Percentiles rank a stretch among this genome's conserved stretches.
Evolutionary conservation across 2,888 invertebrate species (phyloP).

Genomic region (Plagodis dolabraria): DNA sequence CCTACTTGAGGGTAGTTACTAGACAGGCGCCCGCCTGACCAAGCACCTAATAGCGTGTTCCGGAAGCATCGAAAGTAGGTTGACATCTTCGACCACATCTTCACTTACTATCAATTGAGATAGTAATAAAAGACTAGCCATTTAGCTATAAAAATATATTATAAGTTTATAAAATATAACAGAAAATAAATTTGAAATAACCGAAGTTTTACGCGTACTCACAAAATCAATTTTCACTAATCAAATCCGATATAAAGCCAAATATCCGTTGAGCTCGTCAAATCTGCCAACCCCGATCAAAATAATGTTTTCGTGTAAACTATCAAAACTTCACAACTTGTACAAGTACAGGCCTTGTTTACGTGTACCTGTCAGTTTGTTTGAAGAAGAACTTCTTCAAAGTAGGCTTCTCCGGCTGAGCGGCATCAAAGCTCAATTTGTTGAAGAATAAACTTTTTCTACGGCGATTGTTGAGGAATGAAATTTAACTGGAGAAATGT

Average conservation of each 20-base stretch:
- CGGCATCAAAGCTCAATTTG: constrained; percentile 10
- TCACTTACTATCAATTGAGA: too few species aligned
- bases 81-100: too few species aligned
- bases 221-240: too few species aligned
- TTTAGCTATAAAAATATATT: too few species aligned
- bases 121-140: too few species aligned
- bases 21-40: too few species aligned
- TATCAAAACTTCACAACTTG: constrained; percentile 11
- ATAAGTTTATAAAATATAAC: too few species aligned
- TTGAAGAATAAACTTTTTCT: not conserved
- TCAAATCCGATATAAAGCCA: not conserved
- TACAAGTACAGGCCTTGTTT: constrained; percentile 8
- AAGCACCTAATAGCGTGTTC: too few species aligned
- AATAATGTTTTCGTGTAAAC: constrained; percentile 9
- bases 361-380: constrained; percentile 15
- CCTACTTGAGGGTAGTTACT: too few species aligned
- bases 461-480: not conserved
- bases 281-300: constrained; percentile 3
- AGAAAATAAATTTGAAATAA: too few species aligned
- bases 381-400: constrained; percentile 5
- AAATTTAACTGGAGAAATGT: constrained; percentile 2
- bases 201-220: too few species aligned
- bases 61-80: too few species aligned
- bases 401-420: constrained; percentile 10
- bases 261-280: not conserved